Conservation (phyloP, 2,797 vertebrate species). For the Sebastes minor region DNA sequence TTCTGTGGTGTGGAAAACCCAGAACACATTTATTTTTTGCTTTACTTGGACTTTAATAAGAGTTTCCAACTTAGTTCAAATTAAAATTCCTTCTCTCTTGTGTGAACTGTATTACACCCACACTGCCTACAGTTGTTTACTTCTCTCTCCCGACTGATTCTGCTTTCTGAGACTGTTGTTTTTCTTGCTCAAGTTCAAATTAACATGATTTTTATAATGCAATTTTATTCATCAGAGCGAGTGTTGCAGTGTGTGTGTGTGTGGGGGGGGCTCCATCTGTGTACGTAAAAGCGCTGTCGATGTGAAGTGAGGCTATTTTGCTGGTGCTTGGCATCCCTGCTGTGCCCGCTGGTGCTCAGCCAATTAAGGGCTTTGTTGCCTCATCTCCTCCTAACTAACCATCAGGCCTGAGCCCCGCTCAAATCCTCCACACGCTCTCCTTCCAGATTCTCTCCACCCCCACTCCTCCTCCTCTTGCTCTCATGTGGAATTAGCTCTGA, state of each 20-base stretch:
- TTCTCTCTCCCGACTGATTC: not conserved
- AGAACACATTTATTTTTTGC: too few relatives aligned
- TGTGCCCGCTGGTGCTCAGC: slow-evolving; percentile 56
- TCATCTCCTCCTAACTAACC: slow-evolving; percentile 42
- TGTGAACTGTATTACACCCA: not conserved
- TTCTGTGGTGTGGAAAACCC: too few relatives aligned
- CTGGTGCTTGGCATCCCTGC: slow-evolving; percentile 36
- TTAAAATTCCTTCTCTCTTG: not conserved
- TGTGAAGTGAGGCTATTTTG: slow-evolving; percentile 32
- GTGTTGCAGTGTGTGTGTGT: not conserved
- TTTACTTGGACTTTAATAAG: not conserved
- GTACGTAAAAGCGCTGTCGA: not conserved
- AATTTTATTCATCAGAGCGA: slow-evolving; percentile 5
- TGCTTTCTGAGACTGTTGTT: not conserved
- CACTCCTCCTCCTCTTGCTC: not conserved
- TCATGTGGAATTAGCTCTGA: not conserved
- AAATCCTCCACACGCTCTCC: slow-evolving; percentile 2
- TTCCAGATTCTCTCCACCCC: not conserved
- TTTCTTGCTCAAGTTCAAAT: slow-evolving; percentile 9
- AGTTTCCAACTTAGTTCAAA: not conserved
- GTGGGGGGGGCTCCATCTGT: not conserved
- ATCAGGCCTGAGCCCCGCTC: slow-evolving; percentile 10
- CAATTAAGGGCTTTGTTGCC: slow-evolving; percentile 65
- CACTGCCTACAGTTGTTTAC: slow-evolving; percentile 1
- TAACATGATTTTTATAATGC: slow-evolving; percentile 6